Conservation (phyloP, 1,140 invertebrate species). For the Nephotettix cincticeps region DNA sequence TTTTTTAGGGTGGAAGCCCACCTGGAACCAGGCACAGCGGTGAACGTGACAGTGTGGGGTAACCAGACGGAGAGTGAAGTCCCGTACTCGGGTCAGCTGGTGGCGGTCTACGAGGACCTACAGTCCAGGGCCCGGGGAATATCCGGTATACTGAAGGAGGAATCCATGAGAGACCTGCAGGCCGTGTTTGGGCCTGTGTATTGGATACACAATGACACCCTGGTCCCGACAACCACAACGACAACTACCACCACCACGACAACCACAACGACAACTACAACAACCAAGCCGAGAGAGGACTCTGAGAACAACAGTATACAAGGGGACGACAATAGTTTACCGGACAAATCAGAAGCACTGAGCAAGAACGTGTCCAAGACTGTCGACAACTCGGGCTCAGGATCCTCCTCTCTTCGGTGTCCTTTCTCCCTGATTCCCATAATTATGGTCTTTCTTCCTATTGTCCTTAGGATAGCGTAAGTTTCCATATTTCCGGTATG, state of each 20-base stretch:
- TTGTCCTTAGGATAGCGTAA: too few relatives aligned
- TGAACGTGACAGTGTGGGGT: constrained; percentile 72
- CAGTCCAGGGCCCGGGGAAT: constrained; percentile 52
- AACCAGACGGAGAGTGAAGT: constrained; percentile 69
- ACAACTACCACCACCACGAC: constrained; percentile 68
- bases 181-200: constrained; percentile 69
- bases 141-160: constrained; percentile 59
- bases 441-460: too few relatives aligned
- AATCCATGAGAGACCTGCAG: constrained; percentile 60
- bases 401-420: too few relatives aligned
- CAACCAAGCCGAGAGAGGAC: constrained; percentile 41
- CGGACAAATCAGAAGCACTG: too few relatives aligned
- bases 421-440: too few relatives aligned
- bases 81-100: constrained; percentile 67
- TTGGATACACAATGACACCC: constrained; percentile 59
- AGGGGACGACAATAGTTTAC: neutral
- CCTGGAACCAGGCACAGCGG: constrained; percentile 70
- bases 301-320: constrained; percentile 5
- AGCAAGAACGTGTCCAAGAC: too few relatives aligned
- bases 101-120: constrained; percentile 66
- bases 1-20: constrained; percentile 54
- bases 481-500: too few relatives aligned
- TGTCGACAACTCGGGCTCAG: too few relatives aligned
- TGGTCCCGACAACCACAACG: constrained; percentile 74
- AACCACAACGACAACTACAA: constrained; percentile 55